Conservation (phyloP, 2,888 invertebrate species). For the Acrocera orbiculus region DNA sequence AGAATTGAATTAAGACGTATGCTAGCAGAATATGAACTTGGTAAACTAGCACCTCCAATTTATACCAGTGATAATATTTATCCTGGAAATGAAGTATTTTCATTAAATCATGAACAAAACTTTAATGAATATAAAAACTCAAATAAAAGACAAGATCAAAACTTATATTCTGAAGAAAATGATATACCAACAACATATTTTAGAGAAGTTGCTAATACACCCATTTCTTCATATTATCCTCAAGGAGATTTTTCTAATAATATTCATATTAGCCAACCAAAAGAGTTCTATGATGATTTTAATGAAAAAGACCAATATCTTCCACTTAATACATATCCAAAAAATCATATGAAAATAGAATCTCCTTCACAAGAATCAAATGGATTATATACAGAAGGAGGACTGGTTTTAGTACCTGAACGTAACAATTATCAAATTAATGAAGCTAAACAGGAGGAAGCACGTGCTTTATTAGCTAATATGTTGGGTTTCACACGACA, state of each 20-base stretch:
- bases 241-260: too few relatives aligned
- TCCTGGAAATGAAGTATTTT: slow-evolving; percentile 1
- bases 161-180: slow-evolving; percentile 24
- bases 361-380: slow-evolving; percentile 1
- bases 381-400: slow-evolving; percentile 44
- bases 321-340: slow-evolving; percentile 7
- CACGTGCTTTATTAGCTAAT: slow-evolving; percentile 41
- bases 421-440: slow-evolving; percentile 11
- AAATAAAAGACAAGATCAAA: slow-evolving; percentile 17
- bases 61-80: slow-evolving; percentile 8
- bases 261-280: slow-evolving; percentile 11
- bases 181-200: slow-evolving; percentile 27
- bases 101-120: background rate
- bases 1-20: slow-evolving; percentile 25
- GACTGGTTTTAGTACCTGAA: slow-evolving; percentile 36
- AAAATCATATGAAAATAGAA: slow-evolving; percentile 1
- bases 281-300: slow-evolving; percentile 2
- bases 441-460: slow-evolving; percentile 29
- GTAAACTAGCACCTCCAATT: slow-evolving; percentile 4
- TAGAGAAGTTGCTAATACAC: slow-evolving; percentile 33
- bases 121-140: slow-evolving; percentile 31
- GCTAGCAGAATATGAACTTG: slow-evolving; percentile 16
- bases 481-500: slow-evolving; percentile 70
- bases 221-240: too few relatives aligned
- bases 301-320: slow-evolving; percentile 4